Evolutionary conservation across 2,113 vertebrate species (phyloP), one percentile per base, ranked within the genome.

Genomic region (Otis tarda): DNA sequence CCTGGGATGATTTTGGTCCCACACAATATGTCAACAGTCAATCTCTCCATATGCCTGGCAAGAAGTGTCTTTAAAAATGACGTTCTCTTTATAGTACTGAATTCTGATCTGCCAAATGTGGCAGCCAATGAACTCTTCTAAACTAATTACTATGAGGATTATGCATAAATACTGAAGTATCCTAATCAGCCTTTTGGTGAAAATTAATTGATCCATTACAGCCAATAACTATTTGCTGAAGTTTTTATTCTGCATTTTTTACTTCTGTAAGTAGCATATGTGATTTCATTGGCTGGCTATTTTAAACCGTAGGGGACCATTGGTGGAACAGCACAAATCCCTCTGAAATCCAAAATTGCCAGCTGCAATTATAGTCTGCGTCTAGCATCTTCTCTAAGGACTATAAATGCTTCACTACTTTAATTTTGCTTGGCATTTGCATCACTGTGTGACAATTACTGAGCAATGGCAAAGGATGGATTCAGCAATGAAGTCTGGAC

Each of bases 261-360:
- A 59, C 43, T 93, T 93, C 89, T 95, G 19, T 75, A 96, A 91
- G 94, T 77, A 95, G 93, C 52, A 37, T 55, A 77, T 31, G 45
- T 56, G n/a, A 60, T 89, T 94, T 94, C 81, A 80, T 59, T 91
- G 91, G 91, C 39, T 68, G 56, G 67, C 63, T 96, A 95, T 97
- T 97, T 96, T 90, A 88, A 97, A 89, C 59, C 14, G 5, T 47
- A 60, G 39, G 63, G 71, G 28, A 67, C 25, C 83, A 96, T 92
- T 96, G 88, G 87, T 85, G 47, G 78, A 95, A 82, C 52, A 85
- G 55, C 56, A 89, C 73, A 96, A 93, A 89, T 94, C 49, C 85
- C 92, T 84, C 68, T 92, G 92, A 95, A 96, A 96, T 81, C 88
- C 84, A 87, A 93, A 97, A 93, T 21, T 91, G 83, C 86, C 83